These are phyloP conservation scores for Parasteatoda lunata DNA, from an alignment of 2,888 invertebrate genomes.

Conservation along the genomic window DNA sequence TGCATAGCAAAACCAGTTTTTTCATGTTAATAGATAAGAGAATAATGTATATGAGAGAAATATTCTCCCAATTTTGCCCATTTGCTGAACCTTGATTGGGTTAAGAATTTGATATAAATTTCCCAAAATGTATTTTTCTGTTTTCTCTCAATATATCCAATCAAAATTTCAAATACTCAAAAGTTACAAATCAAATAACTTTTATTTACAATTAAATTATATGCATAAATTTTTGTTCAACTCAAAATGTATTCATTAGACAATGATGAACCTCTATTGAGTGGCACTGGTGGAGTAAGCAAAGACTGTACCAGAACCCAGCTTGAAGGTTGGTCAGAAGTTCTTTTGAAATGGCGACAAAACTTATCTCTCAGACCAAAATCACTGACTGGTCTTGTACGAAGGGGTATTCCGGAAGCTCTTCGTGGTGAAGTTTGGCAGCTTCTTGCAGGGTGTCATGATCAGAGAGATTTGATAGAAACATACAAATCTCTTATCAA, in stretches of 20 bases:
- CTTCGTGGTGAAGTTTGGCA: conserved; percentile 98
- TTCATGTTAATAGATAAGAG: no score
- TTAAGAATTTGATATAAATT: no score
- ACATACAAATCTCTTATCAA: conserved; percentile 93
- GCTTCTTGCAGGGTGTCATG: conserved; percentile 86
- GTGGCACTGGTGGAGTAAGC: conserved; percentile 97
- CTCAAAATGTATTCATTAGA: conserved; percentile 71
- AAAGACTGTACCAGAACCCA: conserved; percentile 96
- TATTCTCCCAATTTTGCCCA: no score
- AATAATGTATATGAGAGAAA: no score
- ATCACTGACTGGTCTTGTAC: conserved; percentile 84
- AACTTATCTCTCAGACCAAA: conserved; percentile 80
- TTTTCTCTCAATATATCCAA: no score
- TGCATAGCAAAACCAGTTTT: no score
- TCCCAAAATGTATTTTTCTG: no score
- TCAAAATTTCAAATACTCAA: no score
- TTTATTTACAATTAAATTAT: no score
- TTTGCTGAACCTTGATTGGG: no score
- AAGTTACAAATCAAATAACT: no score
- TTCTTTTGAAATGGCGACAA: conserved; percentile 76
- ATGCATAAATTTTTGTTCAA: no score
- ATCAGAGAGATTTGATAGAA: conserved; percentile 85
- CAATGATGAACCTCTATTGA: conserved; percentile 76
- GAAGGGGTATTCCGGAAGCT: conserved; percentile 93
- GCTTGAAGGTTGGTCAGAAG: conserved; percentile 93